Conservation (phyloP, 2,888 invertebrate species). For the Pardosa pseudoannulata region DNA sequence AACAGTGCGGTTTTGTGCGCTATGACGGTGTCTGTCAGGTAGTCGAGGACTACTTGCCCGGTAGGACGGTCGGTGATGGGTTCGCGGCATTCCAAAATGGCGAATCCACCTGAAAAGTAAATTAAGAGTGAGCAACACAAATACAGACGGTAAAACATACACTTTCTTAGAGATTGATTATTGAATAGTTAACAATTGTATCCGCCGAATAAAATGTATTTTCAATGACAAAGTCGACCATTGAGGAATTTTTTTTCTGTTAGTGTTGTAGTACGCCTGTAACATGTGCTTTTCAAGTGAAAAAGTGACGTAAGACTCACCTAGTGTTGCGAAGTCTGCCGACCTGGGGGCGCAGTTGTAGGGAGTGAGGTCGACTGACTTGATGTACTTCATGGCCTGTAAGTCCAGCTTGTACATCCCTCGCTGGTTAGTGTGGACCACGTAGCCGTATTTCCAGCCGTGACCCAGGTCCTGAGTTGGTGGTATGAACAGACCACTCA, state of each 20-base stretch:
- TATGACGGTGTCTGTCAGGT: conserved; percentile 84
- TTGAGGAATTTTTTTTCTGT: too few relatives aligned
- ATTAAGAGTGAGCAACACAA: too few relatives aligned
- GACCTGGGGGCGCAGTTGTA: conserved; percentile 85
- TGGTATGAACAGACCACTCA: conserved; percentile 78
- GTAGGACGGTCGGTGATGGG: conserved; percentile 82
- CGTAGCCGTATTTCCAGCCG: conserved; percentile 85
- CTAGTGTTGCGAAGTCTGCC: conserved; percentile 84
- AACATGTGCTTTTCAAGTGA: too few relatives aligned
- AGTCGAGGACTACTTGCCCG: conserved; percentile 84
- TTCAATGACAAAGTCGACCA: too few relatives aligned
- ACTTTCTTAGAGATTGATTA: too few relatives aligned
- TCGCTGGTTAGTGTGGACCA: conserved; percentile 84
- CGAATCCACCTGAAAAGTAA: conserved; percentile 80
- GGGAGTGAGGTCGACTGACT: conserved; percentile 84
- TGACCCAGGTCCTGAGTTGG: conserved; percentile 79
- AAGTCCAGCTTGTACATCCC: conserved; percentile 86
- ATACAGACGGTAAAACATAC: too few relatives aligned
- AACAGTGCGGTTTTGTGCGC: conserved; percentile 82
- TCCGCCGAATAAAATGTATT: too few relatives aligned
- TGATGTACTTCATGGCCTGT: conserved; percentile 84
- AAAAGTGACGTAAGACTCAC: too few relatives aligned
- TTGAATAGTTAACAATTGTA: too few relatives aligned
- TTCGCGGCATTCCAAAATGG: conserved; percentile 84
- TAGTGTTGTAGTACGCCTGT: too few relatives aligned